These are phyloP conservation scores for Drosophila nebulosa DNA, from an alignment of 1,140 invertebrate species.

Conservation along the genomic window DNA sequence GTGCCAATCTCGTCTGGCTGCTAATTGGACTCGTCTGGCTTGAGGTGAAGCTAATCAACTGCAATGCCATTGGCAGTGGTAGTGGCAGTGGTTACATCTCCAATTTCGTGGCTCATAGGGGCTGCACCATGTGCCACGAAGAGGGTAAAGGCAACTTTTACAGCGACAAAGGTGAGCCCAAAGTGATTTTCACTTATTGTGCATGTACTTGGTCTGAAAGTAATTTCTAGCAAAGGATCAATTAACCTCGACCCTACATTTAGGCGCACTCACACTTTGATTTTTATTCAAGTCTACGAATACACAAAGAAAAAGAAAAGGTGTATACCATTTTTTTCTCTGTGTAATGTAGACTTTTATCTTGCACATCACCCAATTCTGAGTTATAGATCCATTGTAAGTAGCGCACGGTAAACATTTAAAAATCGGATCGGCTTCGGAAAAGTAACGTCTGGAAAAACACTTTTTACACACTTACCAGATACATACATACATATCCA, in stretches of 20 bases:
- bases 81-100: conserved; percentile 45
- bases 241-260: neutral
- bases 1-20: conserved; percentile 69
- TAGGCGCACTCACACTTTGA: neutral
- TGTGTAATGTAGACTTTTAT: neutral
- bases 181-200: neutral
- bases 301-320: neutral
- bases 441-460: neutral
- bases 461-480: neutral
- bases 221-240: neutral
- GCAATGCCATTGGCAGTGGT: conserved; percentile 47
- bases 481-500: neutral
- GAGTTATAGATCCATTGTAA: neutral
- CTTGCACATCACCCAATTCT: neutral
- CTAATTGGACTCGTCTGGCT: conserved; percentile 75
- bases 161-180: conserved; percentile 44
- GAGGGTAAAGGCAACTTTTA: conserved; percentile 38
- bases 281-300: neutral
- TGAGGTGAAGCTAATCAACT: conserved; percentile 68
- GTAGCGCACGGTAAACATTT: neutral
- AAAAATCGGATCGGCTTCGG: neutral
- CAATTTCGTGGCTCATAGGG: conserved; percentile 48
- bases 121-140: conserved; percentile 59
- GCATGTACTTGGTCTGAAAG: neutral
- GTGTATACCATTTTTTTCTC: neutral